Evolutionary conservation across 2,888 invertebrate species (phyloP).

Genomic region (Andrena bicolor): DNA sequence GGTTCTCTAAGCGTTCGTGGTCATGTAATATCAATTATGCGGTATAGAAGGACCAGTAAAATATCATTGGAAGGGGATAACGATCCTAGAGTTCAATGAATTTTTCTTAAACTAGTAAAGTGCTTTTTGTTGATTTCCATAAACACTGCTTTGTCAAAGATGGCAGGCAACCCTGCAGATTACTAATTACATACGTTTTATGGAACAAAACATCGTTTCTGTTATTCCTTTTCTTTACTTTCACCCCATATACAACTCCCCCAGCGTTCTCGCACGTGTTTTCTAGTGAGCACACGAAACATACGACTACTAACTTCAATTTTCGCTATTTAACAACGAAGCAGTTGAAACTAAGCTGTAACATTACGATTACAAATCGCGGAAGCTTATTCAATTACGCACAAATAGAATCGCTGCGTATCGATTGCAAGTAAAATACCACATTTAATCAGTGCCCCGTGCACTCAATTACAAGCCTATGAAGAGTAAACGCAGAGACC

Average conservation of each 20-base stretch:
- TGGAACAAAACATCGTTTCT: background rate
- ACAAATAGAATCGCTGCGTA: background rate
- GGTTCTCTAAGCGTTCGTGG: no score
- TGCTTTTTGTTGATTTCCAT: no score
- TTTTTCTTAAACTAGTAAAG: no score
- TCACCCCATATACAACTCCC: background rate
- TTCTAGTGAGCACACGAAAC: no score
- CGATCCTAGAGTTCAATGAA: no score
- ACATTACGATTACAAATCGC: background rate
- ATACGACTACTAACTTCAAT: no score
- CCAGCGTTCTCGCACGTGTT: background rate
- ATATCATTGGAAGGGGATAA: no score
- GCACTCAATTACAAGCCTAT: conserved; percentile 45
- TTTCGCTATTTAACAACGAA: background rate
- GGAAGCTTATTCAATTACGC: background rate
- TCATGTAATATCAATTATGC: no score
- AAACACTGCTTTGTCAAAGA: no score
- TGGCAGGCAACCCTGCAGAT: no score
- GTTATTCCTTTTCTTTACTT: background rate
- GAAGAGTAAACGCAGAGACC: conserved; percentile 41
- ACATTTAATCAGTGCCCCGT: conserved; percentile 18
- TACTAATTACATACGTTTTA: no score
- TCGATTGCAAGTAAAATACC: background rate
- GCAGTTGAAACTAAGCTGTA: background rate
- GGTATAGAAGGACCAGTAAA: no score